These are phyloP conservation scores for Schizopygopsis pylzovi DNA, from an alignment of 2,797 vertebrate genomes.

Conservation along the genomic window DNA sequence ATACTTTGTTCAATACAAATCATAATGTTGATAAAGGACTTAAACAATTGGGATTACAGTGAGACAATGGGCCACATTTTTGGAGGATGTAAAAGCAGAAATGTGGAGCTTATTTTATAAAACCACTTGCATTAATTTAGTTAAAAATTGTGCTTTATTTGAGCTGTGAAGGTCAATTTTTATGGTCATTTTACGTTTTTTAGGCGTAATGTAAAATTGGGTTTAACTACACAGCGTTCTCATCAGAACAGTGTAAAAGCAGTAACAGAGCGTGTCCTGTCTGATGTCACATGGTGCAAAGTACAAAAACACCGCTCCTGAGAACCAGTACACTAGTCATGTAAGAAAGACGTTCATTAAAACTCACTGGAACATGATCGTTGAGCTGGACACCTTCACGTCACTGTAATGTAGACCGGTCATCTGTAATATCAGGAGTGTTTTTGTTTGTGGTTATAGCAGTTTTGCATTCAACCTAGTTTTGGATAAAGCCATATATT, in stretches of 20 bases:
- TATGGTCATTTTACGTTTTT: background rate
- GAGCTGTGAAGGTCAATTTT: background rate
- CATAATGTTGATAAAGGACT: background rate
- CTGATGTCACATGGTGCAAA: background rate
- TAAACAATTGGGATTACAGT: background rate
- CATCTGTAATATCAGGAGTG: constrained; percentile 1
- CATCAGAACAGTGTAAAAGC: background rate
- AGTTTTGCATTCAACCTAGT: background rate
- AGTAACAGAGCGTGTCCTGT: constrained; percentile 9
- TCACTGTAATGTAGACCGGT: background rate
- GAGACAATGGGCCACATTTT: no score
- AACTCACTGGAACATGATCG: constrained; percentile 2
- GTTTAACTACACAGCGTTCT: background rate
- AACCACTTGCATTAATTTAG: background rate
- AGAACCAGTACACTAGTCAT: constrained; percentile 6
- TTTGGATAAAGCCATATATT: background rate
- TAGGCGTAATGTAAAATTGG: background rate
- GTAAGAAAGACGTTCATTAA: background rate
- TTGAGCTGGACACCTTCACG: background rate
- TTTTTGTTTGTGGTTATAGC: background rate
- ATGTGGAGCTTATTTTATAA: background rate
- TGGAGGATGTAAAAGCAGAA: background rate
- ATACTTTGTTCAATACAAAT: background rate
- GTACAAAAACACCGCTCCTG: background rate
- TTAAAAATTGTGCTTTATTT: background rate